Evolutionary conservation across 2,797 vertebrate species (phyloP).

Genomic region (Pitangus sulphuratus): DNA sequence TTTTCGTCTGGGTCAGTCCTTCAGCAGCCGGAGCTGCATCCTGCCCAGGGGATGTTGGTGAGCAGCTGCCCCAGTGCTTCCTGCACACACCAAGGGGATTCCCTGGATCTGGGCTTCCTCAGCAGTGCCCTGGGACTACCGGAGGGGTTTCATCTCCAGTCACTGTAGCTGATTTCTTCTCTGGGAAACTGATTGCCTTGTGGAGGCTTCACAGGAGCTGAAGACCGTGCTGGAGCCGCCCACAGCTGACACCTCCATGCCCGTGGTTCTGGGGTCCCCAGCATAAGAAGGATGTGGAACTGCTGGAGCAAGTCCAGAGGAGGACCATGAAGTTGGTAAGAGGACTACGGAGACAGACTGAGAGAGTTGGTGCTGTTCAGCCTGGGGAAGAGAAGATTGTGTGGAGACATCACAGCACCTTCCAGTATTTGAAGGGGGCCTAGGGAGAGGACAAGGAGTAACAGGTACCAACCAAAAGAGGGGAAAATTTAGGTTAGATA

Average conservation of each 20-base stretch:
- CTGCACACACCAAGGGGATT: fast-evolving
- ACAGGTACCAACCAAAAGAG: neutral
- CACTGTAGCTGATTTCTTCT: fast-evolving
- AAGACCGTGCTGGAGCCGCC: neutral
- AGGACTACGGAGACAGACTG: neutral
- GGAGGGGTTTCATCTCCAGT: neutral
- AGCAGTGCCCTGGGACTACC: too few species aligned
- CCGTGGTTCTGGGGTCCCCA: neutral
- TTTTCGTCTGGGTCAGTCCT: neutral
- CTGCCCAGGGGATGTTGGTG: fast-evolving
- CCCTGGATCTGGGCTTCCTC: neutral
- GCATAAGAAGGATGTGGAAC: fast-evolving
- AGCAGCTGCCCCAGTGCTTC: neutral
- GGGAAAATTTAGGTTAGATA: neutral
- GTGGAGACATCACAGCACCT: neutral
- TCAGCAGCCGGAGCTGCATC: neutral
- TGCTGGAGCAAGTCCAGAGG: neutral
- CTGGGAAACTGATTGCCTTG: neutral
- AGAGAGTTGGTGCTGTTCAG: neutral
- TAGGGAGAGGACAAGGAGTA: neutral
- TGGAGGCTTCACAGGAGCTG: neutral
- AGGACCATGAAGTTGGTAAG: neutral
- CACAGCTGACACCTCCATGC: fast-evolving
- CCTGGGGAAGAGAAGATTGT: neutral
- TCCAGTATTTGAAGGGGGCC: neutral